Evolutionary conservation across 2,888 invertebrate species (phyloP).

Genomic region (Lasius fuliginosus): DNA sequence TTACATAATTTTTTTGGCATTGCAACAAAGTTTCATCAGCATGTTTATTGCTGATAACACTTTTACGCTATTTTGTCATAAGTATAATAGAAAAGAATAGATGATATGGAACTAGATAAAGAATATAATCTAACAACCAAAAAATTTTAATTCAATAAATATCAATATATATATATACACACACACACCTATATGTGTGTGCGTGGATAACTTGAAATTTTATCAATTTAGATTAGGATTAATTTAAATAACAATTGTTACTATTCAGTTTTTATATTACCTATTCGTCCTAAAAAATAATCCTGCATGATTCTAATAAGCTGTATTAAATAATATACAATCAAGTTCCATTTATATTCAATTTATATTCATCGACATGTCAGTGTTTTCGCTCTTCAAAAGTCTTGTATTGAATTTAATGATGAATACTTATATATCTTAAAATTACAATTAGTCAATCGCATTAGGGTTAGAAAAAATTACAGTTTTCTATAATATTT

Average conservation of each 20-base stretch:
- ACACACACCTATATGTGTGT: neutral
- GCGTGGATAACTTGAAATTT: neutral
- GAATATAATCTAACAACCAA: neutral
- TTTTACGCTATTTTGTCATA: constrained; percentile 8
- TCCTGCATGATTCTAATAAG: neutral
- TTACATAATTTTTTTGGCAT: constrained; percentile 4
- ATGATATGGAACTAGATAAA: neutral
- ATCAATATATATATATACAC: neutral
- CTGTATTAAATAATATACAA: constrained; percentile 20
- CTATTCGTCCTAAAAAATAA: constrained; percentile 13
- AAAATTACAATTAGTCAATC: constrained; percentile 51
- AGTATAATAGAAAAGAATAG: neutral
- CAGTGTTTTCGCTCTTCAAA: neutral
- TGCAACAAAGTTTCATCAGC: constrained; percentile 16
- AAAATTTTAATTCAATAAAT: constrained; percentile 6
- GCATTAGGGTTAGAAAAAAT: constrained; percentile 33
- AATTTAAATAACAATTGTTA: neutral
- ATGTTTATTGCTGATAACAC: constrained; percentile 16
- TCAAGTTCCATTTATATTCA: constrained; percentile 15
- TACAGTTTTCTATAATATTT: constrained; percentile 48
- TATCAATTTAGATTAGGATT: constrained; percentile 2
- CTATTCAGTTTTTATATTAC: neutral
- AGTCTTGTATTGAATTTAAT: constrained; percentile 2
- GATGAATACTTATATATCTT: neutral
- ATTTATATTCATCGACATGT: neutral